phyloP scores from a whole-genome alignment of 2,888 invertebrate genomes.

The Hedychridium roseum region DNA sequence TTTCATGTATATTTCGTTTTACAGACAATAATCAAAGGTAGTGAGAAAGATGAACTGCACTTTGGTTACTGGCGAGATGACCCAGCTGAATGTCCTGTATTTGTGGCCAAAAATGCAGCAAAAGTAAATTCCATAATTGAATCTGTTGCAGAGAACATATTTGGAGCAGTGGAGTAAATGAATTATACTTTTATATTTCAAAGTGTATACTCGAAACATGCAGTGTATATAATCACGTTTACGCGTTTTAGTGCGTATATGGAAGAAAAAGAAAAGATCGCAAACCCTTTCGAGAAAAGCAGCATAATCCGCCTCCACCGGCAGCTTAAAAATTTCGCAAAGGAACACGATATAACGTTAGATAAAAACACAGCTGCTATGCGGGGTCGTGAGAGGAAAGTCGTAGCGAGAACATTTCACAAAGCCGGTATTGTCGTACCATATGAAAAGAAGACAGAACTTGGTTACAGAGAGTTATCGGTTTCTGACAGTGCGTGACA shows the following conservation, averaged over 20 bases:
- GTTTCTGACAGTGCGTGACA: slow-evolving; percentile 71
- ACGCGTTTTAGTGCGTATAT: slow-evolving; percentile 65
- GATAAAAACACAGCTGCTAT: slow-evolving; percentile 69
- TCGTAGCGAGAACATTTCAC: slow-evolving; percentile 79
- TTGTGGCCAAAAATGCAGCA: slow-evolving; percentile 81
- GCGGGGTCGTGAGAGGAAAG: slow-evolving; percentile 69
- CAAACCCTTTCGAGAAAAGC: slow-evolving; percentile 73
- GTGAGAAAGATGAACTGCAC: slow-evolving; percentile 78
- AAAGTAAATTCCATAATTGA: slow-evolving; percentile 74
- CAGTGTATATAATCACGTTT: neutral
- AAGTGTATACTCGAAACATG: neutral
- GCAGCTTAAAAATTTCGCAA: slow-evolving; percentile 71
- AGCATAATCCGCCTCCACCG: slow-evolving; percentile 70
- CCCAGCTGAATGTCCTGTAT: slow-evolving; percentile 76
- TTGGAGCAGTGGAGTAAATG: slow-evolving; percentile 82
- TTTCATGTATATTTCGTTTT: slow-evolving; percentile 36
- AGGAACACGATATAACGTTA: slow-evolving; percentile 69
- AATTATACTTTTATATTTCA: slow-evolving; percentile 8
- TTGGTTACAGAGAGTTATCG: slow-evolving; percentile 83
- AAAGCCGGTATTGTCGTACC: slow-evolving; percentile 87
- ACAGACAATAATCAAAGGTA: slow-evolving; percentile 76
- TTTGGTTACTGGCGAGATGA: slow-evolving; percentile 91
- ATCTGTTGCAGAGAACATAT: slow-evolving; percentile 80
- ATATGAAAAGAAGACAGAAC: slow-evolving; percentile 78
- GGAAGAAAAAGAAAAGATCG: slow-evolving; percentile 61